A percentile compares a stretch with the other conserved stretches of the same genome.
These are phyloP conservation scores for Anguilla obscura DNA, from an alignment of 2,797 vertebrate genomes.

Conservation along the genomic window DNA sequence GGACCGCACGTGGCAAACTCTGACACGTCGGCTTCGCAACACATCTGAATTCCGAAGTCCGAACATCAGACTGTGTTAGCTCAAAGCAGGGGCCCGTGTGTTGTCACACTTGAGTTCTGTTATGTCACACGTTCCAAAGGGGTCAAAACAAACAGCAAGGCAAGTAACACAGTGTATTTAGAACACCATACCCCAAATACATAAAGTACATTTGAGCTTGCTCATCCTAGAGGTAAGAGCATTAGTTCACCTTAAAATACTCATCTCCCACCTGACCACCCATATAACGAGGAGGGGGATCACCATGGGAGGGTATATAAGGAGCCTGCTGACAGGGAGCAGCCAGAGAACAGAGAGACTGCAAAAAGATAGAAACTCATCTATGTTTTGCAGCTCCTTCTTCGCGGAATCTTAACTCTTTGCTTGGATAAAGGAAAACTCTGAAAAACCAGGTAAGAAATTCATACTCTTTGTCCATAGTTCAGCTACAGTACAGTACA, in stretches of 20 bases:
- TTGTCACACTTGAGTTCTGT: not conserved
- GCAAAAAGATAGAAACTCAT: conserved; percentile 54
- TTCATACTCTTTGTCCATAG: not conserved
- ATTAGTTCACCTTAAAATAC: conserved; percentile 34
- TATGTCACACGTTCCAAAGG: not conserved
- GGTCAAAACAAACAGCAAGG: not conserved
- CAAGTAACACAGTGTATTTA: not conserved
- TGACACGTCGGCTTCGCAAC: not conserved
- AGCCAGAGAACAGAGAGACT: conserved; percentile 41
- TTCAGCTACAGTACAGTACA: not conserved
- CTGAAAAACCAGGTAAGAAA: not conserved
- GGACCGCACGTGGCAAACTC: not conserved
- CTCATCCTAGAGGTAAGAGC: not conserved
- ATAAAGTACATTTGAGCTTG: not conserved
- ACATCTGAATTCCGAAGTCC: not conserved
- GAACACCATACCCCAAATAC: not conserved
- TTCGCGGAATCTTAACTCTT: conserved; percentile 13
- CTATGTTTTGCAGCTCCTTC: conserved; percentile 55
- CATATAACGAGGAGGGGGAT: conserved; percentile 20
- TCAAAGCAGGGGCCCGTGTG: not conserved
- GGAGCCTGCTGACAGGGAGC: fast-evolving
- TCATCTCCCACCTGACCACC: conserved; percentile 28
- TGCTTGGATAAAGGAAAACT: not conserved
- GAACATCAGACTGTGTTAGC: too few species aligned
- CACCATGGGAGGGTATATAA: conserved; percentile 44